phyloP scores from a whole-genome alignment of 1,140 invertebrate genomes.

The Euura saliciscinereae region DNA sequence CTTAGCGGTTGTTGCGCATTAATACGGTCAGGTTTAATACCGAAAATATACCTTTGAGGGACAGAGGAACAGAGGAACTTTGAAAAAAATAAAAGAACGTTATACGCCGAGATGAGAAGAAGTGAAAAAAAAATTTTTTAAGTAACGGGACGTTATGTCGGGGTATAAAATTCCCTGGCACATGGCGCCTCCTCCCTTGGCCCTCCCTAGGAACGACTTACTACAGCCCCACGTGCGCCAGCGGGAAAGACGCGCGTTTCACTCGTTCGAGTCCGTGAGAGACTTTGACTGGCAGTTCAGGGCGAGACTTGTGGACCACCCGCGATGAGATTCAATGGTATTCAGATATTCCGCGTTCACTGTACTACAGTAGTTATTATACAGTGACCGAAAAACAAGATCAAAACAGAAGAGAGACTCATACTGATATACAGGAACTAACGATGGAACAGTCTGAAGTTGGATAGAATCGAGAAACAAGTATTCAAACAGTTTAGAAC shows the following conservation, averaged over 20 bases:
- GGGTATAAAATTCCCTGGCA: constrained; percentile 5
- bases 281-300: constrained; percentile 40
- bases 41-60: no score
- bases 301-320: constrained; percentile 34
- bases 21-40: no score
- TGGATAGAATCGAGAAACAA: no score
- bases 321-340: constrained; percentile 27
- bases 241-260: constrained; percentile 3
- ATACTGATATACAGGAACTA: no score
- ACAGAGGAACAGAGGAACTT: no score
- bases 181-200: neutral
- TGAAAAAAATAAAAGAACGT: neutral
- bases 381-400: no score
- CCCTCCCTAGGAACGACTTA: neutral
- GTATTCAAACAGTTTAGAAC: no score
- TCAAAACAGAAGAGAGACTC: no score
- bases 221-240: constrained; percentile 3
- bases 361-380: no score
- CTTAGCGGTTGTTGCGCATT: no score
- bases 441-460: no score
- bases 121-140: neutral
- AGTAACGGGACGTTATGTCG: neutral
- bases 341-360: no score
- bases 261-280: constrained; percentile 26
- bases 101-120: neutral